Evolutionary conservation across 1,140 invertebrate species (phyloP).

Genomic region (Neodiprion fabricii): DNA sequence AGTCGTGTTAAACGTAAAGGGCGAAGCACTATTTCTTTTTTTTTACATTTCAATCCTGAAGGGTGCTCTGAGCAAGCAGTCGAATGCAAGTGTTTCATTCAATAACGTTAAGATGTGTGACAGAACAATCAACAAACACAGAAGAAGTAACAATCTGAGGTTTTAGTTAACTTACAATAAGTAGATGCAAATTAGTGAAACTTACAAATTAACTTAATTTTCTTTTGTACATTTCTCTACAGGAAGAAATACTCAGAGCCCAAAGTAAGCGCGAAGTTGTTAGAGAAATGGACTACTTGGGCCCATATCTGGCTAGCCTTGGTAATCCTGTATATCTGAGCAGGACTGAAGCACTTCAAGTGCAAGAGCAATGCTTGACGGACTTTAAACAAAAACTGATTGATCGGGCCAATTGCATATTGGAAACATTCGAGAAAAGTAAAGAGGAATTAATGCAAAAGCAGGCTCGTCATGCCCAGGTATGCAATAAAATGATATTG

Average conservation of each 20-base stretch:
- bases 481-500: constrained; percentile 23
- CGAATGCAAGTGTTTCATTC: background rate
- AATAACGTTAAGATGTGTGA: background rate
- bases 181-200: background rate
- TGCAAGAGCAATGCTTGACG: constrained; percentile 61
- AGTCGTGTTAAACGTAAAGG: no score
- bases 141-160: background rate
- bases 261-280: constrained; percentile 45
- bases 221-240: constrained; percentile 9
- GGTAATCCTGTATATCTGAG: constrained; percentile 52
- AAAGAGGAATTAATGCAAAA: constrained; percentile 30
- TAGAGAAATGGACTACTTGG: constrained; percentile 61
- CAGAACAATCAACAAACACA: no score
- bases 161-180: background rate
- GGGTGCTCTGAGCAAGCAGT: no score
- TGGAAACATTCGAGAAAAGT: constrained; percentile 59
- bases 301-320: constrained; percentile 64
- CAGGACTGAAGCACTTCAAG: constrained; percentile 48
- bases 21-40: background rate
- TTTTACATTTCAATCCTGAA: no score
- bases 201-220: background rate
- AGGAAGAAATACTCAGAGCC: constrained; percentile 53
- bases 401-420: constrained; percentile 62
- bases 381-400: constrained; percentile 64
- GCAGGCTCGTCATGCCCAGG: constrained; percentile 39